Evolutionary conservation across 2,888 invertebrate genomes (phyloP), one percentile per base, ranked within the genome.

Genomic region (Drosophila nr. medialis): DNA sequence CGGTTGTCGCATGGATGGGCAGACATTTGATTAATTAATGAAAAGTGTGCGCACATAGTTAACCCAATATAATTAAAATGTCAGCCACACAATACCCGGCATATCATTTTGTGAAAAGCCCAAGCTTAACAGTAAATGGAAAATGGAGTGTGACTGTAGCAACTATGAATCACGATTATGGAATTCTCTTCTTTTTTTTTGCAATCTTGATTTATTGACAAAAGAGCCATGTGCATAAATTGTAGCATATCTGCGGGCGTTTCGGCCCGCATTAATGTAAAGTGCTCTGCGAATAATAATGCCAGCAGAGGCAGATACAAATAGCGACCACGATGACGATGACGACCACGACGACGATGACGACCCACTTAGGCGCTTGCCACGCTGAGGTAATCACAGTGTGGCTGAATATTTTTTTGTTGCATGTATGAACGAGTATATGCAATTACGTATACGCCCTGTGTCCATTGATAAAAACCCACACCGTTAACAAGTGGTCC

Each of bases 401-500:
- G 38, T 64, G 58, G 61, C 36, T 29, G 15, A 7, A 24, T 15
- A 15, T 30, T 51, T 32, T 56, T 24, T 38, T 68, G 70, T 64
- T 74, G 68, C 65, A 58, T 55, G 55, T 48, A 61, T 42, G 60
- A 51, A 56, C 40, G 36, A 60, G 64, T 45, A 49, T 64, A 53
- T 69, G 58, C 65, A 74, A 81, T 81, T 80, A 69, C 72, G 83
- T 72, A 83, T 74, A 83, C 77, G 80, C 80, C 77, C 68, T 67
- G 78, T 75, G 56, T 75, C 60, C 68, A 49, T 51, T 50, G 55
- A 64, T 63, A 55, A 27, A 60, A 61, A 68, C 83, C 80, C 83
- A 78, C 88, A 81, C 70, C 30, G 51, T 63, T 75, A 88, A 85
- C 83, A 83, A 83, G 84, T 86, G 81, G 81, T 82, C 66, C 58